Evolutionary conservation across 2,888 invertebrate species (phyloP), one percentile per base, ranked within the genome.

Genomic region (Congeria kusceri): DNA sequence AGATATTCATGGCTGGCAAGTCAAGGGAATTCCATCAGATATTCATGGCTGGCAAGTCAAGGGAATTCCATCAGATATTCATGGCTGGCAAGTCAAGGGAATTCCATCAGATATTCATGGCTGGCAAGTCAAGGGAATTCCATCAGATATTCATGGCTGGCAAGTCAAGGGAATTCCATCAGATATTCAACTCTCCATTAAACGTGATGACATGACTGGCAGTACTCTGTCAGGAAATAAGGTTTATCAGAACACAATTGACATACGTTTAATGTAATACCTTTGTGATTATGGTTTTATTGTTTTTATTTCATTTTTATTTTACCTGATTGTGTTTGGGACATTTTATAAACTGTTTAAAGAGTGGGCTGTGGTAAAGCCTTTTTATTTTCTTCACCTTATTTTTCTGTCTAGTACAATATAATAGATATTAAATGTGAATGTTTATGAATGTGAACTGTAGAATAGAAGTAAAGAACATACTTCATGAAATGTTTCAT

Each of bases 131-230:
- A 86, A 86, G 15, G 88, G 86, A 58, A 46, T 90, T n/a, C 88
- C 92, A 13, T 64, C 75, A 5, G 67, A 72, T 13, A 86, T 89
- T 49, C 88, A 91, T 61, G 53, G 62, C 53, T 92, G 91, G 91
- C 74, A 76, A n/a, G 44, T 90, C 3, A 86, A 86, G 15, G 88
- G 86, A 58, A 46, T 90, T n/a, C 88, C 92, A 13, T 64, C 75
- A 5, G 67, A 72, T 13, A 86, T 89, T 49, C 62, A 79, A 29
- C 65, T 92, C 23, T 86, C 81, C 27, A 89, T 92, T 9, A 92
- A 91, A 76, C 77, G 92, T 69, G 91, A 91, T 83, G 92, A 92
- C 46, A 84, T 90, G 86, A 91, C 89, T 9, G 92, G 92, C 5
- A 86, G 89, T 66, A 87, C 89, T 0, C 65, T 91, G 20, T 88